Evolutionary conservation across 2,888 invertebrate genomes (phyloP).

Genomic region (Apomyelois bistriatella): DNA sequence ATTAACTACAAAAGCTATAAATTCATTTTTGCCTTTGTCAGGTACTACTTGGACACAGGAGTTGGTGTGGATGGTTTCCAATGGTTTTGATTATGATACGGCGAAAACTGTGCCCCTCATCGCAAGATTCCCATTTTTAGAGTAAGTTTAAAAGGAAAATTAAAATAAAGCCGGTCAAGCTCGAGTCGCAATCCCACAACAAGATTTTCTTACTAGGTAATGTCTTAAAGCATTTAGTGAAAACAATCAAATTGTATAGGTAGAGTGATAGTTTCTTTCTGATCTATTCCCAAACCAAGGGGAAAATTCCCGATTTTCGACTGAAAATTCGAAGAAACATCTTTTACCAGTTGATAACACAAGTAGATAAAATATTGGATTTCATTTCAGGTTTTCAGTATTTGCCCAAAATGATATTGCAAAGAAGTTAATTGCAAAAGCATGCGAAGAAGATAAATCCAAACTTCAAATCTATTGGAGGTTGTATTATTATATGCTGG

Average conservation of each 20-base stretch:
- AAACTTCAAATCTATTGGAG: no score
- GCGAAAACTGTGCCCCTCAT: constrained; percentile 54
- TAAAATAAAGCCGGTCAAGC: background rate
- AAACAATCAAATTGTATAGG: no score
- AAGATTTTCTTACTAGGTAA: no score
- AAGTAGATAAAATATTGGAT: background rate
- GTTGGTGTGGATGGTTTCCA: constrained; percentile 85
- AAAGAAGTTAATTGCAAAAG: background rate
- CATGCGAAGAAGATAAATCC: background rate
- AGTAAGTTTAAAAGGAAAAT: constrained; percentile 69
- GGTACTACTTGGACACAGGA: constrained; percentile 84
- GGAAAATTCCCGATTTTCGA: no score
- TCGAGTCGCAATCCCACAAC: no score
- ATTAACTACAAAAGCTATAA: no score
- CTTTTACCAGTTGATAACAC: background rate
- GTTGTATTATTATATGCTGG: no score
- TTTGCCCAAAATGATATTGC: background rate
- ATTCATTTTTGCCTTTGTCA: background rate
- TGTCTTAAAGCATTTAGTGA: no score
- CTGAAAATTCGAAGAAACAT: no score
- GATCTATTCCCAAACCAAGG: no score
- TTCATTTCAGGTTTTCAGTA: background rate
- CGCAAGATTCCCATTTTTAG: constrained; percentile 84
- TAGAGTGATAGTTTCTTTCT: no score
- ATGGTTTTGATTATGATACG: constrained; percentile 82